These are phyloP conservation scores for Cyprinodon tularosa DNA, from an alignment of 2,113 vertebrate species.

Conservation along the genomic window DNA sequence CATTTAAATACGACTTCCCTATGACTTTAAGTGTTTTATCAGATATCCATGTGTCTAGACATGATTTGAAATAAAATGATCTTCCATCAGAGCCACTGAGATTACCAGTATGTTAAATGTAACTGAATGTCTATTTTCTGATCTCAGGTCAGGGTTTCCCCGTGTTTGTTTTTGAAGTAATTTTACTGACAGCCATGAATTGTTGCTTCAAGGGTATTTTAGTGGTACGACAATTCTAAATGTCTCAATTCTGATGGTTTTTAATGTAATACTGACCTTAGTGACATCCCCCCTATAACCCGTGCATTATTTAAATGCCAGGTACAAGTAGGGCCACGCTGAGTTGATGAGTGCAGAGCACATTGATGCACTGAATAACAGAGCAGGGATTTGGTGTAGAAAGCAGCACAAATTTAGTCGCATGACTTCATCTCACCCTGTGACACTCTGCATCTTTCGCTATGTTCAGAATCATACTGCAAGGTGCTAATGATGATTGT, in stretches of 20 bases:
- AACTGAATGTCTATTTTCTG: not conserved
- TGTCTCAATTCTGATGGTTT: not conserved
- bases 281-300: not conserved
- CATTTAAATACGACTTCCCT: not conserved
- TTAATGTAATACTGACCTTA: not conserved
- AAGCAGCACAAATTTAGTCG: slow-evolving; percentile 16
- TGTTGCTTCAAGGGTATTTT: not conserved
- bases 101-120: too few species aligned
- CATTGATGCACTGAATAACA: too few species aligned
- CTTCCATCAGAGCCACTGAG: too few species aligned
- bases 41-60: too few species aligned
- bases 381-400: not conserved
- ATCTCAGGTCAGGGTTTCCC: not conserved
- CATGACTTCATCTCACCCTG: slow-evolving; percentile 29
- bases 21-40: not conserved
- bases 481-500: slow-evolving; percentile 65
- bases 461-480: slow-evolving; percentile 49
- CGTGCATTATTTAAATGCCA: not conserved
- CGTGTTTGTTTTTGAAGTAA: not conserved
- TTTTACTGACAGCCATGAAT: not conserved
- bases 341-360: not conserved
- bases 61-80: too few species aligned
- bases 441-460: slow-evolving; percentile 33
- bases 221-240: not conserved
- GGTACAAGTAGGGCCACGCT: not conserved